Evolutionary conservation across 2,113 vertebrate species (phyloP), one percentile per base, ranked within the genome.

Genomic region (Protomyctophum bolini): DNA sequence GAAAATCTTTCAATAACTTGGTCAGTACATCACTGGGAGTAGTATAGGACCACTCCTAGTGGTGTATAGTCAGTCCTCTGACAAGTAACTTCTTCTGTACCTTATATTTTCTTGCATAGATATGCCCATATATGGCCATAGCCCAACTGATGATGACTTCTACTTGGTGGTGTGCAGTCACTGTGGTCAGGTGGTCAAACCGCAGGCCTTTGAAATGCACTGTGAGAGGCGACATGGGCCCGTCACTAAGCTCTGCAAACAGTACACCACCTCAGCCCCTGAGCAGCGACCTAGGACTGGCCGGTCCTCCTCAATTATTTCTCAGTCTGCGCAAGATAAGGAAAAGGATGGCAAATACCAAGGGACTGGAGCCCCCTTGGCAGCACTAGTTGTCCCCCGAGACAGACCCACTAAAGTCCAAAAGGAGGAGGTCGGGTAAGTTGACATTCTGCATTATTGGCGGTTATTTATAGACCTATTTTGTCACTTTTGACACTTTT

Each of bases 91-190:
- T 1, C 15, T 10, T 46, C 1, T 45, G 12, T 28, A 0, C 45
- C 68, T 73, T 58, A 0, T 54, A 1, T 59, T 60, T 51, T 55
- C 28, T 12, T 75, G 54, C 21, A 7, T 75, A 98, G 96, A 98
- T 84, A 98, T 97, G 96, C 93, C 91, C 79, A 95, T 95, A 89
- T 97, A 94, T 12, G 96, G 96, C 63, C 94, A 95, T 85, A 97
- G 94, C 85, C 96, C 96, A 0, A 93, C 96, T 3, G 94, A 94
- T 2, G 96, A 96, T 2, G 95, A 96, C 51, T 95, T 97, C 79
- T 97, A 92, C 84, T 87, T 98, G 91, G 96, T 98, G 89, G 94
- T 97, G 52, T 98, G 96, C 92, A 94, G 92, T 88, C 94, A 95
- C 83, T 98, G 96, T 91, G 93, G 93, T 73, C 94, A 95, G 80